Conservation (phyloP, 2,113 vertebrate genomes). For the Circaetus cinerascens region DNA sequence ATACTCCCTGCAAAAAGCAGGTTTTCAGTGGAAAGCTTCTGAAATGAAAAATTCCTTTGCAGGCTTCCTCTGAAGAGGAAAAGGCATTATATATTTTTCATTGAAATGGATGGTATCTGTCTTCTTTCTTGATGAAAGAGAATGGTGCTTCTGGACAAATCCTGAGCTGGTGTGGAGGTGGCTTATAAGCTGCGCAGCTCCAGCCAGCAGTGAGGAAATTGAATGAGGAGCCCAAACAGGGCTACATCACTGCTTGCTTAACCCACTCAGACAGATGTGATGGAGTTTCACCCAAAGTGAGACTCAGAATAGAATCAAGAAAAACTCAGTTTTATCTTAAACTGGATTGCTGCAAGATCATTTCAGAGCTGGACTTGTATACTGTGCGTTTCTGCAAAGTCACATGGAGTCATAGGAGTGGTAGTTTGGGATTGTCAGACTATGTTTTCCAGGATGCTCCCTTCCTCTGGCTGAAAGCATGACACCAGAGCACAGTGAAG, state of each 20-base stretch:
- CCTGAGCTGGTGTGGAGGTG: not conserved
- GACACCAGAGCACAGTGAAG: not conserved
- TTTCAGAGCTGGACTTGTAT: not conserved
- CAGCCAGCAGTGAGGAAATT: not conserved
- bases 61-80: not conserved
- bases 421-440: not conserved
- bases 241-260: not conserved
- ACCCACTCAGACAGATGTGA: not conserved
- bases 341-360: not conserved
- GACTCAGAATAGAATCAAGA: not conserved
- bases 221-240: not conserved
- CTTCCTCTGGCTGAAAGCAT: not conserved
- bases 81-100: not conserved
- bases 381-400: not conserved
- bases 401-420: rapidly evolving
- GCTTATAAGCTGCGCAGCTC: not conserved
- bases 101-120: not conserved
- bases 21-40: not conserved
- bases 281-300: not conserved
- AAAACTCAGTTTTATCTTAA: not conserved
- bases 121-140: not conserved
- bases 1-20: not conserved
- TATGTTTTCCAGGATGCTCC: not conserved
- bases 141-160: not conserved
- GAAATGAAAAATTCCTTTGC: not conserved